Evolutionary conservation across 2,797 vertebrate species (phyloP).

Genomic region (Malacoctenus gilli): DNA sequence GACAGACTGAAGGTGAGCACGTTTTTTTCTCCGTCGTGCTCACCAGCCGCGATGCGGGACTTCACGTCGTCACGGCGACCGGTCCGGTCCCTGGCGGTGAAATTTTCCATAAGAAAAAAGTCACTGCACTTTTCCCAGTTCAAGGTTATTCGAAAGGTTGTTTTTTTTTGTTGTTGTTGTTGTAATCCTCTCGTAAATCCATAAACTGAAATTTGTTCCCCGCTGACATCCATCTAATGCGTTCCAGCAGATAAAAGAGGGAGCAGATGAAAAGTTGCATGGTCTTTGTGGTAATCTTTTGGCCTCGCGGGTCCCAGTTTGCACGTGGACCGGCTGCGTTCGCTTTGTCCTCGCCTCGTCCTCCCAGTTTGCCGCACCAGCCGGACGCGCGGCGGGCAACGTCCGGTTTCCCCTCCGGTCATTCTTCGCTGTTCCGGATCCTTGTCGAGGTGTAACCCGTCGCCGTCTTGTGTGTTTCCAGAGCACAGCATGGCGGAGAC

Average conservation of each 20-base stretch:
- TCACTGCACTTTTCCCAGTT: slow-evolving; percentile 14
- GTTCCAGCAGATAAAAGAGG: slow-evolving; percentile 15
- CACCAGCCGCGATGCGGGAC: no score
- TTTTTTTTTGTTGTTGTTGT: no score
- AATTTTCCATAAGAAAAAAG: slow-evolving; percentile 12
- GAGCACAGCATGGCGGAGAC: slow-evolving; percentile 95
- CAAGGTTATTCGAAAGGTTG: slow-evolving; percentile 5
- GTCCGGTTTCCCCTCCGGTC: slow-evolving; percentile 1
- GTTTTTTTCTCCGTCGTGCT: no score
- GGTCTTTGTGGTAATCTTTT: slow-evolving; percentile 8
- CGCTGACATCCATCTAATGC: slow-evolving; percentile 1
- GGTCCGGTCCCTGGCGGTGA: neutral
- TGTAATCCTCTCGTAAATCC: slow-evolving; percentile 28
- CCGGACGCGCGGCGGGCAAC: slow-evolving; percentile 32
- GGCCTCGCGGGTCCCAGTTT: neutral
- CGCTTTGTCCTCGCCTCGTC: slow-evolving; percentile 2
- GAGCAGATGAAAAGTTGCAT: neutral
- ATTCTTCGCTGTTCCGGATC: no score
- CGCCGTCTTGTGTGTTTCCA: slow-evolving; percentile 58
- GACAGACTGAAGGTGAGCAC: slow-evolving; percentile 88
- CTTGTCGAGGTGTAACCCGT: no score
- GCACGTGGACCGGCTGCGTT: slow-evolving; percentile 5
- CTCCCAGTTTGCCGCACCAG: slow-evolving; percentile 30
- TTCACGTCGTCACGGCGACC: no score
- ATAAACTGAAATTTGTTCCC: slow-evolving; percentile 27